Conservation (phyloP, 2,888 invertebrate species). For the Timema podura region DNA sequence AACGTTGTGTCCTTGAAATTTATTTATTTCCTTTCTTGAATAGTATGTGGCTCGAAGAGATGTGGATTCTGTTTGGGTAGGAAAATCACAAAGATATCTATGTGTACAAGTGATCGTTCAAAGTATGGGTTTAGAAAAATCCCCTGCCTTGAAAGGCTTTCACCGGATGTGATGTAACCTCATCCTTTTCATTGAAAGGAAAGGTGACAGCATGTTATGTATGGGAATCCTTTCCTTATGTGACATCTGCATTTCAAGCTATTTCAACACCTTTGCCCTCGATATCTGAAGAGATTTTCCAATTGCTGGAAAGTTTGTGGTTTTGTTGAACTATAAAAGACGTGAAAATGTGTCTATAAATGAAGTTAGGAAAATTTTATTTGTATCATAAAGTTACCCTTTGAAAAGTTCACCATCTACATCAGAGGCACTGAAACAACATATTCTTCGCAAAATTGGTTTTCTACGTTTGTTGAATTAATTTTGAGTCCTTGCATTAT, state of each 20-base stretch:
- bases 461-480: too few species aligned
- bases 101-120: conserved; percentile 8
- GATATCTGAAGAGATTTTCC: background rate
- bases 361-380: background rate
- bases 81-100: background rate
- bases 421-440: conserved; percentile 18
- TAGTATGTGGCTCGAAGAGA: background rate
- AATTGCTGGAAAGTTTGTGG: background rate
- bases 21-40: background rate
- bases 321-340: background rate
- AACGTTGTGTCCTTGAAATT: conserved; percentile 16
- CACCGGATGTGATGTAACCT: conserved; percentile 14
- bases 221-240: background rate
- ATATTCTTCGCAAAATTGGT: conserved; percentile 6
- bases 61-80: conserved; percentile 19
- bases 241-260: background rate
- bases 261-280: background rate
- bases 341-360: background rate
- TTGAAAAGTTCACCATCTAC: conserved; percentile 14
- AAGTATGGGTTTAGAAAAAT: background rate
- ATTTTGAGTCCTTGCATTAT: too few species aligned
- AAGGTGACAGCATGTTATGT: background rate
- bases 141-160: conserved; percentile 1
- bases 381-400: background rate
- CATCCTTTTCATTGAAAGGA: conserved; percentile 14